Evolutionary conservation across 2,888 invertebrate genomes (phyloP).

Genomic region (Andrena bicolor): DNA sequence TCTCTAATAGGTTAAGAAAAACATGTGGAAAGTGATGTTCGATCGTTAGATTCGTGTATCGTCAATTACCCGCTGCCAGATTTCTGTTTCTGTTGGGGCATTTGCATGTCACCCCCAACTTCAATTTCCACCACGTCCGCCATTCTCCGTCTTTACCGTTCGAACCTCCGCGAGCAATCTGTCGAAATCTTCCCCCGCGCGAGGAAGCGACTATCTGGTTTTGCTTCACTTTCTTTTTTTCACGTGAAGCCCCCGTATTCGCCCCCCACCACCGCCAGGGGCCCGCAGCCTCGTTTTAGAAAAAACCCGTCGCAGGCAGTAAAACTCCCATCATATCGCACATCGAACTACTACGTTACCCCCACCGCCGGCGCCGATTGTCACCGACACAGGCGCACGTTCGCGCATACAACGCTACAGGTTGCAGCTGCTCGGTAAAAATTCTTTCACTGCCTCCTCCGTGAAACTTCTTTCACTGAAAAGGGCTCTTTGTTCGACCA

Average conservation of each 20-base stretch:
- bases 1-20: conserved; percentile 41
- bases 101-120: conserved; percentile 79
- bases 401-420: conserved; percentile 62
- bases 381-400: conserved; percentile 19
- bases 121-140: conserved; percentile 76
- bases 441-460: conserved; percentile 72
- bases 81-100: conserved; percentile 49
- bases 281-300: conserved; percentile 47
- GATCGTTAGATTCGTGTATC: not conserved
- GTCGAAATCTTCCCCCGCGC: not conserved
- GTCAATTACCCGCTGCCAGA: conserved; percentile 62
- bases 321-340: conserved; percentile 63
- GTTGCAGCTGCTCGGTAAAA: conserved; percentile 77
- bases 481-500: conserved; percentile 54
- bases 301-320: conserved; percentile 52
- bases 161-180: conserved; percentile 5
- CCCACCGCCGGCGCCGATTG: conserved; percentile 38
- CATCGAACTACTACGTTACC: conserved; percentile 63
- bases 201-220: conserved; percentile 27
- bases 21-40: conserved; percentile 3
- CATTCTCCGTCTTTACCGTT: conserved; percentile 59
- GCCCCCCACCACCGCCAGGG: conserved; percentile 14
- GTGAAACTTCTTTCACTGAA: conserved; percentile 60
- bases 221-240: conserved; percentile 31
- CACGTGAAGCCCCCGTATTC: conserved; percentile 13